Evolutionary conservation across 1,140 invertebrate species (phyloP), one percentile per base, ranked within the genome.

Genomic region (Probaryconus sp.): DNA sequence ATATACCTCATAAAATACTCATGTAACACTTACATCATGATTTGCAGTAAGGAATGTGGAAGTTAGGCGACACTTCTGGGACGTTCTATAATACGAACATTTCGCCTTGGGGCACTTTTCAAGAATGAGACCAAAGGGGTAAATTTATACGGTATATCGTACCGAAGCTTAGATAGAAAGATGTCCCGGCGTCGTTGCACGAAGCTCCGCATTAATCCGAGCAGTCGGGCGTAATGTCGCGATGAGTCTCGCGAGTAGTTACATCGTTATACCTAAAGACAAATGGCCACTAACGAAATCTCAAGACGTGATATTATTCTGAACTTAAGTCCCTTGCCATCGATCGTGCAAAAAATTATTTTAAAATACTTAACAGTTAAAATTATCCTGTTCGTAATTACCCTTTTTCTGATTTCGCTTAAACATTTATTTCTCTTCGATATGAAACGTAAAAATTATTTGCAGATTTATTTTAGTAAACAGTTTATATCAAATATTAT

Each of bases 101-200:
- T 55, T n/a, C 30, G 5, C 21, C 51, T 38, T 17, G 45, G 69
- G 37, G 45, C 45, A 65, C 69, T 72, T 64, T 47, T 72, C 60
- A 65, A 18, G 37, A 43, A 17, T 17, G 60, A 72, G 45, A 65
- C 21, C 51, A 24, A 47, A 31, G 55, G 48, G 37, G 48, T 45
- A 24, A 72, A 72, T 72, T 72, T 65, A 65, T 53, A 50, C 33
- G 35, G 14, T 65, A 65, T 65, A 72, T 72, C 60, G 58, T 18
- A 11, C 37, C 9, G 17, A 72, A 45, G 61, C 60, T 72, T 72
- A 65, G 50, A 48, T 47, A 55, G 58, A 72, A 63, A 71, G 58
- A 71, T 64, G 58, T 58, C 42, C 43, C 31, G 30, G 38, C 21
- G 56, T 63, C 50, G 28, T 58, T 21, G 26, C 50, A 33, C 48